These are phyloP conservation scores for Rhinichthys klamathensis DNA, from an alignment of 2,113 vertebrate species.

Conservation along the genomic window DNA sequence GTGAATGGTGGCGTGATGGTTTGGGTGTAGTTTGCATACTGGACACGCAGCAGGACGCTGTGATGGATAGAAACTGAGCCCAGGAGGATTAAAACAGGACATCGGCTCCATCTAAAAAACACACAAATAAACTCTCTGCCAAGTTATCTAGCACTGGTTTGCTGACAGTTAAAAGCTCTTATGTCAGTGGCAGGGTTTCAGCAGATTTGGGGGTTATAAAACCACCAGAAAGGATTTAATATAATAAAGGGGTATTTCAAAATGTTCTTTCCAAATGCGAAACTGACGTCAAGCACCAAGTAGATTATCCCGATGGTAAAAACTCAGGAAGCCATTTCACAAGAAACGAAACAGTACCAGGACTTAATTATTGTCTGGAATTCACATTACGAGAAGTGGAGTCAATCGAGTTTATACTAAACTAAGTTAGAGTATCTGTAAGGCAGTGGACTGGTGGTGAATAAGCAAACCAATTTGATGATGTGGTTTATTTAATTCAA, in stretches of 20 bases:
- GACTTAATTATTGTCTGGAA: background rate
- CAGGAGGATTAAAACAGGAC: conserved; percentile 28
- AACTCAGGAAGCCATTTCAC: conserved; percentile 5
- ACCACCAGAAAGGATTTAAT: background rate
- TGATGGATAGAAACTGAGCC: conserved; percentile 22
- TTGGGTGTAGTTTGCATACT: conserved; percentile 34
- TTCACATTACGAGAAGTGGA: background rate
- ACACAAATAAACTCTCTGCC: conserved; percentile 12
- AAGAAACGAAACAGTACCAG: background rate
- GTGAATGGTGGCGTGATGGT: conserved; percentile 14
- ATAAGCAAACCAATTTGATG: background rate
- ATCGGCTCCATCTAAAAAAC: conserved; percentile 16
- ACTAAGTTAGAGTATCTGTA: background rate
- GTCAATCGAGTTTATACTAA: background rate
- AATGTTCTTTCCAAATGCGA: conserved; percentile 6
- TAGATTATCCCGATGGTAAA: background rate
- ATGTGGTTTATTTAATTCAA: conserved; percentile 19
- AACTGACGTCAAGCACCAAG: conserved; percentile 1
- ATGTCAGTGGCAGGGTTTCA: background rate
- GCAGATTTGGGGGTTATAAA: background rate
- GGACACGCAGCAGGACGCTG: conserved; percentile 17
- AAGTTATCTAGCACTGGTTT: conserved; percentile 24
- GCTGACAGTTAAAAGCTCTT: conserved; percentile 1
- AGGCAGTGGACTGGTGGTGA: background rate
- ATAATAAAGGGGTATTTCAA: background rate